Base-by-base conservation (phyloP, 2,797 vertebrate genomes). In the Emys orbicularis region DNA sequence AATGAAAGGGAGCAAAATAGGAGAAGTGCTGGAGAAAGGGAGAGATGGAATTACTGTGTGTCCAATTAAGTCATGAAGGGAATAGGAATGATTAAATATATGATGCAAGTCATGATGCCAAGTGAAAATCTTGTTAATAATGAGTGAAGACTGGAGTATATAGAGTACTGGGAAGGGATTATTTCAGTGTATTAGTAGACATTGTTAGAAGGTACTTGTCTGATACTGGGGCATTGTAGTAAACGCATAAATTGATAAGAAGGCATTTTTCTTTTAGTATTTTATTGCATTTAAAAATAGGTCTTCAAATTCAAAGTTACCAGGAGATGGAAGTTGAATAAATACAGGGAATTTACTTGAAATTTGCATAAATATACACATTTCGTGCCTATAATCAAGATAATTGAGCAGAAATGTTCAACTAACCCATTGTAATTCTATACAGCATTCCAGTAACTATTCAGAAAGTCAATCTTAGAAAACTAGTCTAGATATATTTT, bases 381-480 rank as follows among this genome's bases (percentile, higher is more conserved):
- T 90, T 82, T 87, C n/a, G 76, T 80, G 4, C 25, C 89, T 95
- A 47, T 81, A 92, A 92, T 96, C 83, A 96, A 94, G 85, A 96
- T 94, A 96, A 97, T n/a, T 37, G 5, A 94, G 74, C 5, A 92
- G 79, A 95, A 96, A 94, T 86, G 54, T 90, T 96, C 79, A 92
- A 50, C 56, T 94, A 88, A 96, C 84, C 86, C 13, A 54, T 97
- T 95, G 85, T 61, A 84, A 95, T 90, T 96, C 85, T 88, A 93
- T 87, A 10, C 29, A 82, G 41, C 74, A 54, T 74, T 93, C 31
- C 77, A 92, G 12, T 84, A 94, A 83, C 79, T 92, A 83, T 59
- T 93, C 83, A 84, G 77, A 96, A 79, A 98, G 77, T 37, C 31
- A 80, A 72, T 34, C 68, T 93, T 79, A 49, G 65, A 90, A 95